These are phyloP conservation scores for Galerucella nymphaeae DNA, from an alignment of 2,888 invertebrate species.

Conservation along the genomic window DNA sequence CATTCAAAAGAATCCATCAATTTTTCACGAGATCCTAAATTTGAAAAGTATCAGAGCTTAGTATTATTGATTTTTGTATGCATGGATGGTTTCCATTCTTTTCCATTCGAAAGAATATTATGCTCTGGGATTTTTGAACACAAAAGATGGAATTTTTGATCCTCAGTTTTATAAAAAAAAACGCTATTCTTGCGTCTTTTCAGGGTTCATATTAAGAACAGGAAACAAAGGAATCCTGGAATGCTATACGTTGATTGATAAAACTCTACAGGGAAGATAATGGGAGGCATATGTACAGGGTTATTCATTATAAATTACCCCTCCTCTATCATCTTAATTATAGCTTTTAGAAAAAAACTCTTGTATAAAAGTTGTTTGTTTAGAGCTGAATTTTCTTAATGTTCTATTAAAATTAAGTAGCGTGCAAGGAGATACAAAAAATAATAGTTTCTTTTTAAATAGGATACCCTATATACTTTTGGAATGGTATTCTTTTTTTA, in stretches of 20 bases:
- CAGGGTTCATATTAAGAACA: slow-evolving; percentile 21
- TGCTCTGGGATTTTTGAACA: slow-evolving; percentile 23
- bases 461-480: too few relatives aligned
- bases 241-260: slow-evolving; percentile 21
- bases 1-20: slow-evolving; percentile 22
- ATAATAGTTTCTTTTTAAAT: too few relatives aligned
- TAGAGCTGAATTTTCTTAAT: too few relatives aligned
- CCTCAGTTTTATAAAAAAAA: slow-evolving; percentile 15
- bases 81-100: slow-evolving; percentile 23
- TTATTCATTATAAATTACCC: too few relatives aligned
- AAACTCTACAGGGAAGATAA: slow-evolving; percentile 2
- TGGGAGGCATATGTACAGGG: too few relatives aligned
- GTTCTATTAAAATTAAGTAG: too few relatives aligned
- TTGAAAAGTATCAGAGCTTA: slow-evolving; percentile 24
- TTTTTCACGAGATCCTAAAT: slow-evolving; percentile 8
- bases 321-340: too few relatives aligned
- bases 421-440: too few relatives aligned
- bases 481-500: too few relatives aligned
- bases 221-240: slow-evolving; percentile 24
- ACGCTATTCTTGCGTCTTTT: slow-evolving; percentile 23
- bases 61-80: slow-evolving; percentile 26
- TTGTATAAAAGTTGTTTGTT: too few relatives aligned
- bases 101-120: slow-evolving; percentile 22
- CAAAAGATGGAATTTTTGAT: slow-evolving; percentile 33
- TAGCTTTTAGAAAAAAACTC: too few relatives aligned